Percentiles rank a stretch among this genome's conserved stretches.
Evolutionary conservation across 2,888 invertebrate species (phyloP).

Genomic region (Xanthia icteritia): DNA sequence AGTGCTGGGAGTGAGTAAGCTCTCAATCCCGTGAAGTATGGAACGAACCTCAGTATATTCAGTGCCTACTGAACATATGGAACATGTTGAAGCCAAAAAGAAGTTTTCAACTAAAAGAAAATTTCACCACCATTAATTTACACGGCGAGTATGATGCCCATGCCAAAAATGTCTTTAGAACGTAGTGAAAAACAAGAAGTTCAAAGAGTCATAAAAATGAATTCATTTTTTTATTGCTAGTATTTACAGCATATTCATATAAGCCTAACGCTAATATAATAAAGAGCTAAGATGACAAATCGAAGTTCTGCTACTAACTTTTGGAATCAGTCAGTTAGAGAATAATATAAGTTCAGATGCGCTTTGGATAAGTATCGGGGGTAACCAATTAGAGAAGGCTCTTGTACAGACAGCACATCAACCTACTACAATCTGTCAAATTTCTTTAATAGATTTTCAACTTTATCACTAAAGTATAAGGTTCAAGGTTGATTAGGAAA

Average conservation of each 20-base stretch:
- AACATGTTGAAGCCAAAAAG: neutral
- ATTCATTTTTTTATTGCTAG: neutral
- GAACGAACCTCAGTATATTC: neutral
- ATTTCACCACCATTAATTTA: neutral
- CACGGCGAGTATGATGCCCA: neutral
- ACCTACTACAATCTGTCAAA: too few species aligned
- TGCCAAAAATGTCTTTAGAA: neutral
- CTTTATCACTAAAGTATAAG: too few species aligned
- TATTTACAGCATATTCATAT: neutral
- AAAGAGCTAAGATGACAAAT: neutral
- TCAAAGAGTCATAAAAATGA: neutral
- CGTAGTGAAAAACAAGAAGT: neutral
- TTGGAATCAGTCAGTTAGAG: neutral
- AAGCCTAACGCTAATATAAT: neutral
- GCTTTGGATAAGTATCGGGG: neutral
- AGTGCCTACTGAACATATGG: neutral
- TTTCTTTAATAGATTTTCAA: too few species aligned
- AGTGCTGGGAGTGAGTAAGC: constrained; percentile 13
- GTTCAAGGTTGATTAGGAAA: too few species aligned
- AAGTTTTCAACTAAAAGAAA: neutral
- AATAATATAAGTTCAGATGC: neutral
- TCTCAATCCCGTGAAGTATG: neutral
- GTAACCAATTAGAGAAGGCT: constrained; percentile 8
- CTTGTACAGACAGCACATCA: too few species aligned
- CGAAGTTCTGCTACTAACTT: neutral